Base-by-base conservation (phyloP, 2,113 vertebrate species). In the Columbina picui region DNA sequence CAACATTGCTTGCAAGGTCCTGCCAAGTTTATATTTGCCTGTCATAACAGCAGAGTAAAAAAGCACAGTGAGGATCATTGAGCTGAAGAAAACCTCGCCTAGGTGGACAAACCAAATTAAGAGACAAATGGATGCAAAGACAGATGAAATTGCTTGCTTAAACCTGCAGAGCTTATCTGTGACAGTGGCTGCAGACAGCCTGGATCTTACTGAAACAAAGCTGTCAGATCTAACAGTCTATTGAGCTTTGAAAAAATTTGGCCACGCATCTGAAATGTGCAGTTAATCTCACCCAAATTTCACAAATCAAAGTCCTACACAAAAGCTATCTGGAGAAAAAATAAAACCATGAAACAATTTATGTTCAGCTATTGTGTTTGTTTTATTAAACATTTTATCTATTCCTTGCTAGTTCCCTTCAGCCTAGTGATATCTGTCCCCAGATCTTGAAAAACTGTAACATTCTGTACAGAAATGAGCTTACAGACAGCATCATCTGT, bases 161-260 rank as follows among this genome's bases (percentile, higher is more conserved):
- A 73, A 64, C 25, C n/a, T 0, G 0, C 60, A 81, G 29, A 80
- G 8, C 19, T 61, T 57, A 39, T 32, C 36, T 21, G 11, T 57
- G 50, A 32, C 32, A 67, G 27, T 29, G 41, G 12, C 52, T 86
- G 59, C 57, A 67, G 41, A 81, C 83, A 74, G 63, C 14, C 7
- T 49, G 39, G 2, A 27, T 53, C 55, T 84, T 84, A 38, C 45
- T 77, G 55, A 63, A 77, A 86, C 10, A 45, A 83, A 74, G 14
- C 5, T 9, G 29, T 70, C 32, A 55, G 36, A 65, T 47, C 15
- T 41, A 64, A 39, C 14, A 39, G 29, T 52, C 30, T 60, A 39
- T 47, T 22, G 70, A 34, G 20, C 49, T 84, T 68, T 64, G 43
- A 70, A 92, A 30, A 74, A 39, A 21, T 68, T 41, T 85, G 39